Base-by-base conservation (phyloP, 2,797 vertebrate species). In the Darevskia nairensis region DNA sequence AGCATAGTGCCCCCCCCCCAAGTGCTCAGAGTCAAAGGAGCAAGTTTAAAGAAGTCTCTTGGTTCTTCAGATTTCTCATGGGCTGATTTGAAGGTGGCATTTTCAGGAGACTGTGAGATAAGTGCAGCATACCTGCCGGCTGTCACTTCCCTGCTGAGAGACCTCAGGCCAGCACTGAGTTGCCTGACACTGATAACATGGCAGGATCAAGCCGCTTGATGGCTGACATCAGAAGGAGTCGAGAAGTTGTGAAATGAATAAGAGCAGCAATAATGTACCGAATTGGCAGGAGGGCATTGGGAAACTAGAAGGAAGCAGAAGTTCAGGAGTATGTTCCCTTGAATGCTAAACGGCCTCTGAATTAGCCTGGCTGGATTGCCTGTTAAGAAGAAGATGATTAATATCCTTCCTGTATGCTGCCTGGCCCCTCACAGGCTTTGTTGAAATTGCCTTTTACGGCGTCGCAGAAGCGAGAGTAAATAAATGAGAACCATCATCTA, bases 401-500 rank as follows among this genome's bases (percentile, higher is more conserved):
- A 84, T 81, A 68, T 87, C 50, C 32, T 83, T 17, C 50, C 35
- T 9, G 35, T 15, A 66, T 55, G 4, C 15, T 17, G 7, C 4
- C 50, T 23, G 13, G 5, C 21, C 3, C 61, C 46, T 72, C 82
- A 80, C 80, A 72, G 15, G 44, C 25, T 82, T 46, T 15, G 39
- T 0, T 0, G 46, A 74, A 88, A 64, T 86, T 59, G 84, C 80
- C 29, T 86, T 72, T 0, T 13, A 29, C 32, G 39, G 32, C 32
- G 50, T n/a, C 89, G 17, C 35, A 91, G 72, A 68, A 66, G 55
- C 27, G 84, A 66, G 69, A 55, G 21, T 87, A 85, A 89, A 84
- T 86, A 81, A 35, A 41, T 77, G 88, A 46, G 15, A 68, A 39
- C 64, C 3, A 59, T 61, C 17, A 29, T 44, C 61, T 41, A 13